A percentile compares a stretch with the other conserved stretches of the same genome.
Conservation (phyloP, 1,140 invertebrate genomes). For the Papilio dardanus region DNA sequence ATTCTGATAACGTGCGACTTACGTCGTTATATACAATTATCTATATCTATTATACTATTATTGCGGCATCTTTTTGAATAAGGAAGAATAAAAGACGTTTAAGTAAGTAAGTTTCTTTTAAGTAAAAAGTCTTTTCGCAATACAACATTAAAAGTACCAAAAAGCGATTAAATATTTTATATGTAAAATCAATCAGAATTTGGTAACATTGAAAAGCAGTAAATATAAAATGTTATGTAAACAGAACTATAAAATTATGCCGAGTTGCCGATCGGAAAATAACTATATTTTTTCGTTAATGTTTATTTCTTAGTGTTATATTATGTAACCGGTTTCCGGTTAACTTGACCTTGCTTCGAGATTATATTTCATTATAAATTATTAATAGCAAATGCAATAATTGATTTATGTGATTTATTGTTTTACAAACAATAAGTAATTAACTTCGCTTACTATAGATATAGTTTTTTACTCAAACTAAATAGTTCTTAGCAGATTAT, state of each 20-base stretch:
- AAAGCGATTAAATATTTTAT: background rate
- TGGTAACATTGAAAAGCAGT: background rate
- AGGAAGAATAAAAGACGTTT: background rate
- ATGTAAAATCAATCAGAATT: background rate
- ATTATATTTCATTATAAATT: slow-evolving; percentile 9
- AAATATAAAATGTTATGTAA: slow-evolving; percentile 1
- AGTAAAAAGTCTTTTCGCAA: no score
- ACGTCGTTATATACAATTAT: no score
- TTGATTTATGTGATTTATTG: slow-evolving; percentile 11
- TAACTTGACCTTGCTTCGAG: slow-evolving; percentile 4
- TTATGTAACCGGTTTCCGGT: slow-evolving; percentile 12
- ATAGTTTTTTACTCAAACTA: background rate
- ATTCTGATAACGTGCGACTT: no score
- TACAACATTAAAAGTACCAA: background rate
- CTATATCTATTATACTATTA: no score
- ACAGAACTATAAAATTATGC: slow-evolving; percentile 23
- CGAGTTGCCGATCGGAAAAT: background rate
- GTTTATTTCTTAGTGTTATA: background rate
- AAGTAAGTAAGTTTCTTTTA: background rate
- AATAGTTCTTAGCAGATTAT: no score
- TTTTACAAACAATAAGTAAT: background rate
- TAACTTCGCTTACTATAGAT: background rate
- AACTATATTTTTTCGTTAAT: slow-evolving; percentile 3
- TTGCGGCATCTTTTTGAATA: background rate
- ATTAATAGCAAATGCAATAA: background rate